Percentiles rank a stretch among this genome's conserved stretches.
These are phyloP conservation scores for Cyanoderma ruficeps DNA, from an alignment of 2,113 vertebrate genomes.

Conservation along the genomic window DNA sequence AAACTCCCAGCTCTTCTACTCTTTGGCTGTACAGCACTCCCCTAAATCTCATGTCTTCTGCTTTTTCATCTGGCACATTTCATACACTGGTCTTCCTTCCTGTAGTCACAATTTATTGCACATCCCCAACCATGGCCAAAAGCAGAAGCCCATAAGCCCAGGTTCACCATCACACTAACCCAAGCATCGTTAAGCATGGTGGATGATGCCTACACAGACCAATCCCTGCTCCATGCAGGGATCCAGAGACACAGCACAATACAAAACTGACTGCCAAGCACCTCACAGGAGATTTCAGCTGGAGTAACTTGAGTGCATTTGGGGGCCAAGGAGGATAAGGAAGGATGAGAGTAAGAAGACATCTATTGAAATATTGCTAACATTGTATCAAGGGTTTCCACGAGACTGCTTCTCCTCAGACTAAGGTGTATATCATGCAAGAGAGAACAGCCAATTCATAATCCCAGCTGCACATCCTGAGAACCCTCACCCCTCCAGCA, in stretches of 20 bases:
- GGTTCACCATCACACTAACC: fast-evolving
- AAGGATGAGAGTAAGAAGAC: neutral
- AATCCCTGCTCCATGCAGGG: neutral
- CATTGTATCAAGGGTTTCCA: neutral
- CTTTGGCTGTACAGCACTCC: neutral
- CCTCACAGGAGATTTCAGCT: neutral
- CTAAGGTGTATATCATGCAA: fast-evolving
- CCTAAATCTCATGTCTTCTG: neutral
- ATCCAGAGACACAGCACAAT: neutral
- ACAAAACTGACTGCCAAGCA: neutral
- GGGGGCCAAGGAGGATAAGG: neutral
- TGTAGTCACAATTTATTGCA: neutral
- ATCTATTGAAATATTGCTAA: neutral
- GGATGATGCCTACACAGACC: neutral
- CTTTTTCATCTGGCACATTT: fast-evolving
- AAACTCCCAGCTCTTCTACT: neutral
- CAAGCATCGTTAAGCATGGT: neutral
- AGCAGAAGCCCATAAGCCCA: neutral
- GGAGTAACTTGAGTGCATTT: neutral
- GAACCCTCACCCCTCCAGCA: neutral
- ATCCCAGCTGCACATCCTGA: neutral
- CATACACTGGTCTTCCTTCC: neutral
- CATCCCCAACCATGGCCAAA: neutral
- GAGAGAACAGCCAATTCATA: neutral
- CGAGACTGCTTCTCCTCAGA: neutral